These are phyloP conservation scores for Dissostichus mawsoni DNA, from an alignment of 2,113 vertebrate genomes.

Conservation along the genomic window DNA sequence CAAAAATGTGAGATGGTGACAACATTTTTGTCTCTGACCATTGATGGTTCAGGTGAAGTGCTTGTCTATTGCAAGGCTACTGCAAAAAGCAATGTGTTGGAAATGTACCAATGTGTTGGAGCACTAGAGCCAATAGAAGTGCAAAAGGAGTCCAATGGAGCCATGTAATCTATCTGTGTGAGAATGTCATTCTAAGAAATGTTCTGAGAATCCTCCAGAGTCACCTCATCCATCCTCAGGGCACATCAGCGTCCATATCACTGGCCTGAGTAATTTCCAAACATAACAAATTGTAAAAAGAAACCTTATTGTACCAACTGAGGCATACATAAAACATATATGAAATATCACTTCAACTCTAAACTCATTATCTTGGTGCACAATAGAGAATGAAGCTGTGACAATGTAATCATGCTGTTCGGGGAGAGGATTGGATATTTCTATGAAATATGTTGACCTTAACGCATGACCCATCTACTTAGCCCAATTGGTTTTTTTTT, in stretches of 20 bases:
- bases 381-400: constrained; percentile 71
- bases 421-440: constrained; percentile 51
- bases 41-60: no score
- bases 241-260: constrained; percentile 18
- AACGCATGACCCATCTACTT: constrained; percentile 70
- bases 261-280: constrained; percentile 26
- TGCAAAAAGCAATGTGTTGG: no score
- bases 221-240: constrained; percentile 35
- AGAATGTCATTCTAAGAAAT: not conserved
- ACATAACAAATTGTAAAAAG: constrained; percentile 27
- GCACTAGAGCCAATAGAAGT: no score
- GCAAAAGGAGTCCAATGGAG: no score
- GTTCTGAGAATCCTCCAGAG: not conserved
- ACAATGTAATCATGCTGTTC: constrained; percentile 68
- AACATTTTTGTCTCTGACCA: no score
- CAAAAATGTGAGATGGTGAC: no score
- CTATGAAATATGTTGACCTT: constrained; percentile 75
- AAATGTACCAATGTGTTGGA: no score
- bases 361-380: constrained; percentile 74
- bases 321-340: constrained; percentile 44
- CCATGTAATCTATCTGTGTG: no score
- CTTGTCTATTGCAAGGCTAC: no score
- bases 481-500: constrained; percentile 55
- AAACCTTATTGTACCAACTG: constrained; percentile 24
- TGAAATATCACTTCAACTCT: constrained; percentile 61